Conservation (phyloP, 2,888 invertebrate genomes). For the Axea sp. region DNA sequence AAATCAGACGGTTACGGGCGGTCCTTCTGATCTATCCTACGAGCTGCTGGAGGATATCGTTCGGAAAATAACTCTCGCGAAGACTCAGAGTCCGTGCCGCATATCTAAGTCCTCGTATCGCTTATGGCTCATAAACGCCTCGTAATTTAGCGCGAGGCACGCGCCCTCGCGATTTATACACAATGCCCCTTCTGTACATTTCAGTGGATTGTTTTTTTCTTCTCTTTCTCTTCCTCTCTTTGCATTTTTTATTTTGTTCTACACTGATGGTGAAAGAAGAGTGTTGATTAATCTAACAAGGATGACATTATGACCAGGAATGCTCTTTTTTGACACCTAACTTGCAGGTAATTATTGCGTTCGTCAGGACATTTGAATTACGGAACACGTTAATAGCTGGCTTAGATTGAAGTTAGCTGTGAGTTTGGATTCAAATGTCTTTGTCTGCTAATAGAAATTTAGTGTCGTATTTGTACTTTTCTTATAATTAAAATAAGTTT, state of each 20-base stretch:
- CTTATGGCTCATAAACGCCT: slow-evolving; percentile 79
- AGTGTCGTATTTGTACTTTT: too few relatives aligned
- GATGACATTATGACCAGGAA: slow-evolving; percentile 33
- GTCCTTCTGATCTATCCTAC: slow-evolving; percentile 77
- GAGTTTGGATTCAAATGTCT: background rate
- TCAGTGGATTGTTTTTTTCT: slow-evolving; percentile 7
- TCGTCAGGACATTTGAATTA: slow-evolving; percentile 7
- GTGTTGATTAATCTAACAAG: slow-evolving; percentile 6
- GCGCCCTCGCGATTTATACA: slow-evolving; percentile 68
- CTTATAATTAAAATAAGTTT: too few relatives aligned
- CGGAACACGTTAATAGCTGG: slow-evolving; percentile 3
- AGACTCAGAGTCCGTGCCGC: slow-evolving; percentile 66
- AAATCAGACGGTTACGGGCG: slow-evolving; percentile 79
- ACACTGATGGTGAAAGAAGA: slow-evolving; percentile 3
- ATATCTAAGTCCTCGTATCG: slow-evolving; percentile 75
- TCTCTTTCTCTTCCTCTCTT: slow-evolving; percentile 2
- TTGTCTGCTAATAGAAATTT: background rate
- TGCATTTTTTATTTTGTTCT: too few relatives aligned
- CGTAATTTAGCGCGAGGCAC: slow-evolving; percentile 76
- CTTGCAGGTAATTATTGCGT: slow-evolving; percentile 30
- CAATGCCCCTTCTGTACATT: slow-evolving; percentile 22
- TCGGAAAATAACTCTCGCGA: slow-evolving; percentile 75
- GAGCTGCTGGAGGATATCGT: slow-evolving; percentile 65
- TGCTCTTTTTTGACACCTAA: background rate
- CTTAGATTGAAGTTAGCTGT: slow-evolving; percentile 10